These are phyloP conservation scores for Hyalella azteca DNA, from an alignment of 2,888 invertebrate species.

Conservation along the genomic window DNA sequence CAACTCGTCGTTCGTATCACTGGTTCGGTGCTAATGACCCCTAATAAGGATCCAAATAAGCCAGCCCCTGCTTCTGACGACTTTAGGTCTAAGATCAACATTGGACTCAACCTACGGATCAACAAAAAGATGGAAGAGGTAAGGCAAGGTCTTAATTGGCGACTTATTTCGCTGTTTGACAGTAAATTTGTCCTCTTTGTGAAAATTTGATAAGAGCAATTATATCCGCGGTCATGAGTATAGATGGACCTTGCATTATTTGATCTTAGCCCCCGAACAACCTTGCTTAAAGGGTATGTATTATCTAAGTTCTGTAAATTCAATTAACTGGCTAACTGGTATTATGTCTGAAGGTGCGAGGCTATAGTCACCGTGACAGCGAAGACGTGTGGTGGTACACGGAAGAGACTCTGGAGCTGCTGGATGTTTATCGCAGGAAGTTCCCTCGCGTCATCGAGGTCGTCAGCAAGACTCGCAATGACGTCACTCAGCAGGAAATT, in stretches of 20 bases:
- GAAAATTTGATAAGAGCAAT: too few species aligned
- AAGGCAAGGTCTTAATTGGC: constrained; percentile 50
- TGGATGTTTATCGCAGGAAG: constrained; percentile 73
- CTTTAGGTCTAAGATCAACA: constrained; percentile 68
- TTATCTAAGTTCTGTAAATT: too few species aligned
- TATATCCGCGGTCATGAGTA: too few species aligned
- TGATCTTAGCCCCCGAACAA: too few species aligned
- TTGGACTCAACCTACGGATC: constrained; percentile 91
- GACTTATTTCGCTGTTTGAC: too few species aligned
- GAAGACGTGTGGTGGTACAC: constrained; percentile 78
- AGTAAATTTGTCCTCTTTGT: too few species aligned
- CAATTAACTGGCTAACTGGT: too few species aligned
- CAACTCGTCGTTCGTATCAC: constrained; percentile 84
- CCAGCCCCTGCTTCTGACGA: constrained; percentile 54
- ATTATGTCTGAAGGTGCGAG: constrained; percentile 69
- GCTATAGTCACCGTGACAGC: constrained; percentile 63
- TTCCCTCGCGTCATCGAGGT: constrained; percentile 78
- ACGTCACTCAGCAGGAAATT: constrained; percentile 37
- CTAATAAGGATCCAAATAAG: constrained; percentile 53
- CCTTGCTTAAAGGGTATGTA: too few species aligned
- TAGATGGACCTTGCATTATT: too few species aligned
- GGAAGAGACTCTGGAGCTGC: constrained; percentile 72
- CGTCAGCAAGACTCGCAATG: constrained; percentile 62
- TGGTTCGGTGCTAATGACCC: constrained; percentile 75
- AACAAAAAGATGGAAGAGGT: constrained; percentile 78